Conservation (phyloP, 1,140 invertebrate genomes). For the Paraescarpia echinospica region DNA sequence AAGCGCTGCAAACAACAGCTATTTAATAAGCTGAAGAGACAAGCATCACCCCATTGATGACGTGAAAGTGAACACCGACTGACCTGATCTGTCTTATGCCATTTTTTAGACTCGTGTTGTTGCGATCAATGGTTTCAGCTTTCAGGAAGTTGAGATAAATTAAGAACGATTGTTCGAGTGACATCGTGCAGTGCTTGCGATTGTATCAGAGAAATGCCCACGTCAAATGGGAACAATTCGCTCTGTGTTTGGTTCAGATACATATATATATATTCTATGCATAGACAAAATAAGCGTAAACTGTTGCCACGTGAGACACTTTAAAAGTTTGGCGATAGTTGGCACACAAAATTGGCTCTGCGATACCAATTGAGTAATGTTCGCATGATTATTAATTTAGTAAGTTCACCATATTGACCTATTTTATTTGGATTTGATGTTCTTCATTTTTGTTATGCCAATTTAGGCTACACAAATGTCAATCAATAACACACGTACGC, state of each 20-base stretch:
- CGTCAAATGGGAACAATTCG: background rate
- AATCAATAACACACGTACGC: too few relatives aligned
- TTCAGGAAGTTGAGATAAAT: background rate
- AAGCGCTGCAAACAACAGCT: background rate
- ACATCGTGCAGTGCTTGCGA: background rate
- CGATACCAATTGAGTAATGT: too few relatives aligned
- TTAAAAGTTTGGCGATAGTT: too few relatives aligned
- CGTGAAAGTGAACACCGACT: background rate
- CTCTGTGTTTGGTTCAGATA: background rate
- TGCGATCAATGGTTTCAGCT: background rate
- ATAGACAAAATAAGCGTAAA: background rate
- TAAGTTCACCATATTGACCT: too few relatives aligned
- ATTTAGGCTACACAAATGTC: too few relatives aligned
- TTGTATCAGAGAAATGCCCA: background rate
- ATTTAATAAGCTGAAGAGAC: background rate
- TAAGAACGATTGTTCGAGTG: background rate
- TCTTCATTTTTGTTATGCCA: too few relatives aligned
- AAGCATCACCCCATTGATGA: background rate
- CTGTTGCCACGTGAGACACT: too few relatives aligned
- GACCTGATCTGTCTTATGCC: background rate
- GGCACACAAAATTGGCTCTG: too few relatives aligned
- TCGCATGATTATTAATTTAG: too few relatives aligned
- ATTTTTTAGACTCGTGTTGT: background rate
- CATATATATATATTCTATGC: too few relatives aligned
- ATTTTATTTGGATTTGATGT: too few relatives aligned